Evolutionary conservation across 2,888 invertebrate genomes (phyloP).

Genomic region (Plagiodera versicolora): DNA sequence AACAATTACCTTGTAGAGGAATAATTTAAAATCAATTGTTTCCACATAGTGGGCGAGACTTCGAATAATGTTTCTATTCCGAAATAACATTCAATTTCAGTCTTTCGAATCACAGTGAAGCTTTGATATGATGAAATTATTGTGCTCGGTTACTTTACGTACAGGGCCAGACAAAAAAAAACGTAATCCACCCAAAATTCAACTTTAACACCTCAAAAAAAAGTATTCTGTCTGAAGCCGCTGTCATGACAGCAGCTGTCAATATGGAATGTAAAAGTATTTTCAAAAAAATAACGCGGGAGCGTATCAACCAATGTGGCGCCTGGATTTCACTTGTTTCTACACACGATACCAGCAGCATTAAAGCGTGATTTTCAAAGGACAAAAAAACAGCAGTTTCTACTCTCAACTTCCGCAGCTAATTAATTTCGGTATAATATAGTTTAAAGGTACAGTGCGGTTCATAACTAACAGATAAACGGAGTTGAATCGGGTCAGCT

Average conservation of each 20-base stretch:
- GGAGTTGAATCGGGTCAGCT: too few relatives aligned
- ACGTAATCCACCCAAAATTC: too few relatives aligned
- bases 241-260: conserved; percentile 13
- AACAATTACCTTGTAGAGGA: too few relatives aligned
- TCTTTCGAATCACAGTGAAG: conserved; percentile 62
- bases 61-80: conserved; percentile 50
- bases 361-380: conserved; percentile 47
- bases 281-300: background rate
- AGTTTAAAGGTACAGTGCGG: too few relatives aligned
- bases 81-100: conserved; percentile 59
- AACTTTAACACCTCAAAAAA: too few relatives aligned
- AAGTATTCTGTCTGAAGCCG: too few relatives aligned
- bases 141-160: conserved; percentile 53
- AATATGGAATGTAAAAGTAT: conserved; percentile 38
- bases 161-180: conserved; percentile 32
- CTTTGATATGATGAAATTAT: conserved; percentile 61
- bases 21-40: too few relatives aligned
- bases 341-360: conserved; percentile 46
- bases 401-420: conserved; percentile 54
- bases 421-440: conserved; percentile 45
- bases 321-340: conserved; percentile 20
- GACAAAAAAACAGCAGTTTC: conserved; percentile 48
- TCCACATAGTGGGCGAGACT: conserved; percentile 39
- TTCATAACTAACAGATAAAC: too few relatives aligned
- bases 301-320: conserved; percentile 15